Evolutionary conservation across 2,888 invertebrate genomes (phyloP).

Genomic region (Chymomyza amoena): DNA sequence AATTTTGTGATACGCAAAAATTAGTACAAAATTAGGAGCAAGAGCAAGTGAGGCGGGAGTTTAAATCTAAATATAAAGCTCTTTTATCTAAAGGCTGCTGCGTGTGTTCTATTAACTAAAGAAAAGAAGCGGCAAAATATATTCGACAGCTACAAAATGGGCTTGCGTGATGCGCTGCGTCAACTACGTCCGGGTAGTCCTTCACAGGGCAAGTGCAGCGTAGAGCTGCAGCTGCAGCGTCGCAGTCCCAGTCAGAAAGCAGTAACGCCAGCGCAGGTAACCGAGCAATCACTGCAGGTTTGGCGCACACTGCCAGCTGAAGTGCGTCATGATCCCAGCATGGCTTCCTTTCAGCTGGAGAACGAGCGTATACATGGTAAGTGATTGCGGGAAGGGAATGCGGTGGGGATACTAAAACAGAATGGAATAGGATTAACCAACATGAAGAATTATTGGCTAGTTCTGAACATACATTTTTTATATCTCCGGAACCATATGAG

Average conservation of each 20-base stretch:
- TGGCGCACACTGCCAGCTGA: conserved; percentile 84
- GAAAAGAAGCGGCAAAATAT: not conserved
- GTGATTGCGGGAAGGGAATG: conserved; percentile 20
- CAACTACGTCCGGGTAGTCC: conserved; percentile 51
- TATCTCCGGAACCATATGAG: no score
- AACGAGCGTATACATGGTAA: conserved; percentile 77
- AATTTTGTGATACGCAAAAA: conserved; percentile 1
- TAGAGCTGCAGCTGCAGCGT: conserved; percentile 67
- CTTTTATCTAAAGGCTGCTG: not conserved
- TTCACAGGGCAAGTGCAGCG: conserved; percentile 49
- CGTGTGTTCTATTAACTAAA: not conserved
- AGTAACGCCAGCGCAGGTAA: conserved; percentile 80
- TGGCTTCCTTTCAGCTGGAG: conserved; percentile 81
- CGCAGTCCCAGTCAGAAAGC: conserved; percentile 48
- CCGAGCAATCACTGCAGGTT: conserved; percentile 82
- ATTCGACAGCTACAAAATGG: conserved; percentile 46
- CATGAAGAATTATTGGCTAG: no score
- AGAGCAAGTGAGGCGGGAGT: not conserved
- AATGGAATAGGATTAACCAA: no score
- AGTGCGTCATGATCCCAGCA: conserved; percentile 83
- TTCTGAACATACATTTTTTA: no score
- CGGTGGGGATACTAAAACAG: not conserved
- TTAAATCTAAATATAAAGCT: not conserved
- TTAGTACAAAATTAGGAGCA: not conserved
- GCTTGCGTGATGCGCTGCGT: conserved; percentile 62